Evolutionary conservation across 2,113 vertebrate genomes (phyloP).

Genomic region (Pandion haliaetus): DNA sequence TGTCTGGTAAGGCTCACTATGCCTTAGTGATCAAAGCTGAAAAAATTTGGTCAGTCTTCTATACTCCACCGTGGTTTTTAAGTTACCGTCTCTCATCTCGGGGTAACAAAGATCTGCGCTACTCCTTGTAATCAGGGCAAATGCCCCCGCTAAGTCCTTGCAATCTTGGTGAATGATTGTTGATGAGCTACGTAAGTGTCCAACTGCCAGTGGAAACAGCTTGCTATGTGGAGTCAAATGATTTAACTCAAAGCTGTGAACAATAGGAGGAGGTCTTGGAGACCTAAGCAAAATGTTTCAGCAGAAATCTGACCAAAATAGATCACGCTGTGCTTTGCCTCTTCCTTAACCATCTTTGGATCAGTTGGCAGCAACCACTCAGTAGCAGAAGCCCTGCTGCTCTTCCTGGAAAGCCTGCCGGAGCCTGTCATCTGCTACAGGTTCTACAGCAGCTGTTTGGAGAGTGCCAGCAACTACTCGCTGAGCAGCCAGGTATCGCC

Average conservation of each 20-base stretch:
- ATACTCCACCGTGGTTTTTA: background rate
- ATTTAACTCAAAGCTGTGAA: background rate
- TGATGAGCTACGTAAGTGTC: background rate
- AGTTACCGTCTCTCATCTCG: background rate
- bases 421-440: conserved; percentile 88
- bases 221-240: background rate
- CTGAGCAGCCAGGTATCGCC: conserved; percentile 84
- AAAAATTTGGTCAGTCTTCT: background rate
- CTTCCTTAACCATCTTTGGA: conserved; percentile 68
- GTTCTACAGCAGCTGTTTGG: conserved; percentile 83
- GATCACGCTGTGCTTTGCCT: background rate
- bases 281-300: background rate
- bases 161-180: rapidly evolving
- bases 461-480: conserved; percentile 70
- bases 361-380: conserved; percentile 94
- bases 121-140: rapidly evolving
- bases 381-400: conserved; percentile 90
- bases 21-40: background rate
- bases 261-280: background rate
- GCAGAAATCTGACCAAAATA: background rate
- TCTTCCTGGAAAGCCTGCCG: conserved; percentile 94
- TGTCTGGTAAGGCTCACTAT: background rate
- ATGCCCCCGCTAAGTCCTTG: background rate
- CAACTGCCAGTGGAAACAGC: background rate
- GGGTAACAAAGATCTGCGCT: background rate